Conservation (phyloP, 2,113 vertebrate genomes). For the Deroptyus accipitrinus region DNA sequence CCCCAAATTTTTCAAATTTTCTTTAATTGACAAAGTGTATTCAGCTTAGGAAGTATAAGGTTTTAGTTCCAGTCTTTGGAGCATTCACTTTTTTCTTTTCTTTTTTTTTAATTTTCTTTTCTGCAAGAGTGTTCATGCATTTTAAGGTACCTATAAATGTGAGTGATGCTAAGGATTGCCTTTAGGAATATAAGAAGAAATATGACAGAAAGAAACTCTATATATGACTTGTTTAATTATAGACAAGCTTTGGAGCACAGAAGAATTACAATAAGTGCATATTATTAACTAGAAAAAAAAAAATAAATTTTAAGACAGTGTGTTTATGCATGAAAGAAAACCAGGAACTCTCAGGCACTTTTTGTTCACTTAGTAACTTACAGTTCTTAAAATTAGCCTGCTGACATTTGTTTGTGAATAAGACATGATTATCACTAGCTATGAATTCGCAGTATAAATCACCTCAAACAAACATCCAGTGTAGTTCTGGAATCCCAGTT, state of each 20-base stretch:
- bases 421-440: neutral
- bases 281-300: neutral
- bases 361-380: neutral
- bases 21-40: neutral
- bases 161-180: neutral
- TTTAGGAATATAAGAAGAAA: neutral
- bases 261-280: neutral
- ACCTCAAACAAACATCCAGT: neutral
- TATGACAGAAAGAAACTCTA: neutral
- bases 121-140: neutral
- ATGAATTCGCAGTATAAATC: neutral
- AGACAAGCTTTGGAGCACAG: neutral
- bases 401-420: neutral
- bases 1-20: fast-evolving
- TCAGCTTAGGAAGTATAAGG: neutral
- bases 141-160: neutral
- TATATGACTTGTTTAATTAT: neutral
- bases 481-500: neutral
- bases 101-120: neutral
- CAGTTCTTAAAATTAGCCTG: neutral
- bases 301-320: neutral
- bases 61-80: neutral
- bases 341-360: neutral
- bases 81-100: neutral
- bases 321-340: neutral